Conservation (phyloP, 1,140 invertebrate species). For the Nylanderia fulva region DNA sequence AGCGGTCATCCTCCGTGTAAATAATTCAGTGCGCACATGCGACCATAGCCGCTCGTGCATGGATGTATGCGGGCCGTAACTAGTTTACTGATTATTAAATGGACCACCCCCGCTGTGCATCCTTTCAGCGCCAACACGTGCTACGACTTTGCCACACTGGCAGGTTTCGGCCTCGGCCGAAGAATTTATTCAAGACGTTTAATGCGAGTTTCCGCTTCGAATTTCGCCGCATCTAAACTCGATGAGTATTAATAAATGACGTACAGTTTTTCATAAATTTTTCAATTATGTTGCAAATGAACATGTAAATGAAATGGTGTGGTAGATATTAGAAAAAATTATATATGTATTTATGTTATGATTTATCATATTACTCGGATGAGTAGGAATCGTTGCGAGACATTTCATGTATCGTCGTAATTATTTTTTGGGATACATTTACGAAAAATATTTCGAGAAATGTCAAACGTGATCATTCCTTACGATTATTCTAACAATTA, state of each 20-base stretch:
- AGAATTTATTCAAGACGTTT: constrained; percentile 69
- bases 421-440: no score
- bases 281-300: not conserved
- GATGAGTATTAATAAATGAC: constrained; percentile 14
- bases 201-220: constrained; percentile 37
- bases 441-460: no score
- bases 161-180: constrained; percentile 51
- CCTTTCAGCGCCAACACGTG: constrained; percentile 67
- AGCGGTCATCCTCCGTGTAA: constrained; percentile 75
- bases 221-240: constrained; percentile 4
- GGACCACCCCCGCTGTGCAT: constrained; percentile 63
- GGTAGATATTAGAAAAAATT: no score
- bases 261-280: not conserved
- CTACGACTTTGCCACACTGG: constrained; percentile 38
- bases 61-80: constrained; percentile 72
- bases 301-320: no score
- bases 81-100: constrained; percentile 78
- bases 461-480: no score
- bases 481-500: no score
- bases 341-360: no score
- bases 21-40: constrained; percentile 77
- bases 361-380: no score
- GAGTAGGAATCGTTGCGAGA: no score
- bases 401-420: no score
- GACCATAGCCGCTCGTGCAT: constrained; percentile 69